phyloP scores from a whole-genome alignment of 2,888 invertebrate species.

The Pherbina coryleti region DNA sequence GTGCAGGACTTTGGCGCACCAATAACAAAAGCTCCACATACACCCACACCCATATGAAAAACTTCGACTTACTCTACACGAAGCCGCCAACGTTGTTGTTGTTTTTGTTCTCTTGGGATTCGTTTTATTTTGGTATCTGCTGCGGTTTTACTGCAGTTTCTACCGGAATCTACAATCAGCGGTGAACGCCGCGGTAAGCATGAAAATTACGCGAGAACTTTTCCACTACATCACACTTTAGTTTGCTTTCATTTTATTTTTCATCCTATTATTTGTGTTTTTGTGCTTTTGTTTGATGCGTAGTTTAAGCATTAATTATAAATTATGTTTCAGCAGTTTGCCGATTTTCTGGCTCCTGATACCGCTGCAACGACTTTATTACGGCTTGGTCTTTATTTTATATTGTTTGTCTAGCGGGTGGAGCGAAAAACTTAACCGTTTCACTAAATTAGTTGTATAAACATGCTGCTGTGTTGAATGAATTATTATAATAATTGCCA shows the following conservation, averaged over 20 bases:
- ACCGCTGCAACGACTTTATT: neutral
- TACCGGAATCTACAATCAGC: neutral
- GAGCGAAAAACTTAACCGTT: slow-evolving; percentile 4
- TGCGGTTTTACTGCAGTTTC: neutral
- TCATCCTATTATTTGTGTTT: neutral
- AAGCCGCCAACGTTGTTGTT: neutral
- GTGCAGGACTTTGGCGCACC: neutral
- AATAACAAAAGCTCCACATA: neutral
- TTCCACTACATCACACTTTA: slow-evolving; percentile 13
- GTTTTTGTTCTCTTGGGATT: neutral
- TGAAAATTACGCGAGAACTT: slow-evolving; percentile 9
- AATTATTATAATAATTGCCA: neutral
- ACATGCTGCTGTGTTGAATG: neutral
- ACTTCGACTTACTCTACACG: neutral
- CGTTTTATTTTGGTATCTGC: too few species aligned
- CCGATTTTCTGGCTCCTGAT: neutral
- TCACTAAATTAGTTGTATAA: slow-evolving; percentile 8
- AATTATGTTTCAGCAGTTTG: slow-evolving; percentile 13
- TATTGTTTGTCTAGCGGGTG: neutral
- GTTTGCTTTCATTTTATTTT: neutral
- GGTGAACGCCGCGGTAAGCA: neutral
- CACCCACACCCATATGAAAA: neutral
- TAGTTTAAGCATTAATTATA: slow-evolving; percentile 21
- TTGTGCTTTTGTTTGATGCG: neutral
- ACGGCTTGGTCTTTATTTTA: neutral